Evolutionary conservation across 2,888 invertebrate species (phyloP), one percentile per base, ranked within the genome.

Genomic region (Polylopha cassiicola): DNA sequence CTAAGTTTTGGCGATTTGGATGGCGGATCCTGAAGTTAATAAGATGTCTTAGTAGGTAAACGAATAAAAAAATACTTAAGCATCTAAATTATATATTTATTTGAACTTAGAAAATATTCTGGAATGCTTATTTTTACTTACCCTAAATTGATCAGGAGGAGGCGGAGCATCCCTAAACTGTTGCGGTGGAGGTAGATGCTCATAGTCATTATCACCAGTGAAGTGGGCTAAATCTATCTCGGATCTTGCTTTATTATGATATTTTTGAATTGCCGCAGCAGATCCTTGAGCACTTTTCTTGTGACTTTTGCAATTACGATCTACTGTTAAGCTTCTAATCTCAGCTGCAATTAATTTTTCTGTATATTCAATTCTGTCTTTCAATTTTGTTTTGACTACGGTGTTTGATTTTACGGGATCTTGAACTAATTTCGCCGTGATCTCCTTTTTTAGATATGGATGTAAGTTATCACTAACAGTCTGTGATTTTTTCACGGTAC

Each of bases 111-210:
- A 13, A 4, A 30, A 2, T 28, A 31, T 38, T 16, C 26, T 11
- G 6, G 21, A 23, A 18, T 13, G 15, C 5, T 6, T n/a, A 22
- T 29, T 24, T 27, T 28, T 38, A 28, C 22, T 55, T 72, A 84
- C 86, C 76, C 78, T 86, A 57, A 92, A 92, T 55, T 90, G 89
- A 53, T 92, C 92, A 0, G 92, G 93, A 4, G 93, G 93, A 22
- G 92, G 90, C 10, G 92, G 91, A 30, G 90, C 90, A 73, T 94
- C 94, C 67, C 93, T 89, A 61, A 95, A 95, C 74, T 94, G 93
- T 61, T 93, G 92, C 1, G 95, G 95, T 0, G 95, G 95, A 15
- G 93, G 94, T 44, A 92, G 87, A 60, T 92, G 90, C 53, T 93
- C 92, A 58, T 92, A 90, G 22, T 89, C 89, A 65, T 87, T 88